phyloP scores from a whole-genome alignment of 1,140 invertebrate genomes.

The Leptinotarsa undecemlineata region DNA sequence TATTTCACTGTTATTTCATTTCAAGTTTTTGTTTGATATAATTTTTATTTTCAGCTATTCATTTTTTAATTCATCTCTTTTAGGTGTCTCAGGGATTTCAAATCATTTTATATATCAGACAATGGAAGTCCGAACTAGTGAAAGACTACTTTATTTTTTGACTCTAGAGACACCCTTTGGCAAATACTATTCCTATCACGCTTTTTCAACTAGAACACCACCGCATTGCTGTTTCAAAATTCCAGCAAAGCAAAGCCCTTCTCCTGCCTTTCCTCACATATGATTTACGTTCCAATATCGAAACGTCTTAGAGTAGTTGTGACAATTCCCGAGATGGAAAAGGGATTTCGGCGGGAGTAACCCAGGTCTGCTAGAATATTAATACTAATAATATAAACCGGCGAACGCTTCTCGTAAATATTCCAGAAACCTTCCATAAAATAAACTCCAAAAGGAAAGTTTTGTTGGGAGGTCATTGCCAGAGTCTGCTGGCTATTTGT shows the following conservation, averaged over 20 bases:
- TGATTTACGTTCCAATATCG: slow-evolving; percentile 3
- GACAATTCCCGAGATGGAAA: background rate
- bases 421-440: background rate
- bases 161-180: too few relatives aligned
- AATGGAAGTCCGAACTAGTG: too few relatives aligned
- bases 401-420: background rate
- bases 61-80: too few relatives aligned
- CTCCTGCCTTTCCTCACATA: background rate
- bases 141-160: too few relatives aligned
- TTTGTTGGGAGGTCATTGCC: background rate
- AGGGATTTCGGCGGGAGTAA: background rate
- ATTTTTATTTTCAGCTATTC: too few relatives aligned
- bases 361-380: slow-evolving; percentile 5
- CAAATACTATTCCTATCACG: too few relatives aligned
- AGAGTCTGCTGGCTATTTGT: background rate
- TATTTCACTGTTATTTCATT: too few relatives aligned
- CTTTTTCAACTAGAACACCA: too few relatives aligned
- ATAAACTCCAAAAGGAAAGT: background rate
- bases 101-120: too few relatives aligned
- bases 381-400: background rate
- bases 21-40: too few relatives aligned
- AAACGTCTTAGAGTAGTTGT: background rate
- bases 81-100: too few relatives aligned
- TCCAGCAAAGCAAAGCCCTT: background rate
- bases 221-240: too few relatives aligned